Percentiles rank a stretch among this genome's conserved stretches.
These are phyloP conservation scores for Ctenodactylus gundi DNA, from an alignment of 2,113 vertebrate genomes.

Conservation along the genomic window DNA sequence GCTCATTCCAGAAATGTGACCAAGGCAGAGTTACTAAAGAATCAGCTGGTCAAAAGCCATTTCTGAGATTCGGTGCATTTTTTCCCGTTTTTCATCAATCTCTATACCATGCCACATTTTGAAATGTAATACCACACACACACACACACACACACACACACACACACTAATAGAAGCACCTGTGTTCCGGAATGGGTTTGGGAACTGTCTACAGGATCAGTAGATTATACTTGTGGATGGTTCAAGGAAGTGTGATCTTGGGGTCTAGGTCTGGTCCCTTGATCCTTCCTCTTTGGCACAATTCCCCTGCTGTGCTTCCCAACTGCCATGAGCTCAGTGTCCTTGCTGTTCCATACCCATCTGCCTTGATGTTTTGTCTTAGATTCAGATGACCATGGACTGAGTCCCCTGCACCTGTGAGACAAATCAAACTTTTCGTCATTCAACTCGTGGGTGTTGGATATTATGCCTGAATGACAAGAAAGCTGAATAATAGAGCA, in stretches of 20 bases:
- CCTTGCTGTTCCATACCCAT: background rate
- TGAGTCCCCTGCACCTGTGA: background rate
- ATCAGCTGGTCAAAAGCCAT: background rate
- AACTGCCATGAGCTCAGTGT: background rate
- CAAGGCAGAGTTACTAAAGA: background rate
- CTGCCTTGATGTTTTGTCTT: background rate
- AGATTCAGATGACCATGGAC: background rate
- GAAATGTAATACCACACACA: background rate
- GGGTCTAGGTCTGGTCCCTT: background rate
- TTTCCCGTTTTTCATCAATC: background rate
- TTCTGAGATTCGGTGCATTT: background rate
- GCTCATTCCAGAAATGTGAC: conserved; percentile 38
- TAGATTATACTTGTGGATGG: background rate
- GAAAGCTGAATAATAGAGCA: background rate
- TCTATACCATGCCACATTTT: background rate
- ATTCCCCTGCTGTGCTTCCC: background rate
- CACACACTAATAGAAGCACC: background rate
- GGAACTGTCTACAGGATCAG: background rate
- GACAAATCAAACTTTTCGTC: background rate
- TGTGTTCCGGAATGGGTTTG: too few species aligned
- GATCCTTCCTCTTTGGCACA: background rate
- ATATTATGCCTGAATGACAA: background rate
- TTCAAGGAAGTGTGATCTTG: background rate
- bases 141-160: too few species aligned
- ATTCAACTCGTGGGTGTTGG: background rate